Base-by-base conservation (phyloP, 2,888 invertebrate species). In the Plutella xylostella region DNA sequence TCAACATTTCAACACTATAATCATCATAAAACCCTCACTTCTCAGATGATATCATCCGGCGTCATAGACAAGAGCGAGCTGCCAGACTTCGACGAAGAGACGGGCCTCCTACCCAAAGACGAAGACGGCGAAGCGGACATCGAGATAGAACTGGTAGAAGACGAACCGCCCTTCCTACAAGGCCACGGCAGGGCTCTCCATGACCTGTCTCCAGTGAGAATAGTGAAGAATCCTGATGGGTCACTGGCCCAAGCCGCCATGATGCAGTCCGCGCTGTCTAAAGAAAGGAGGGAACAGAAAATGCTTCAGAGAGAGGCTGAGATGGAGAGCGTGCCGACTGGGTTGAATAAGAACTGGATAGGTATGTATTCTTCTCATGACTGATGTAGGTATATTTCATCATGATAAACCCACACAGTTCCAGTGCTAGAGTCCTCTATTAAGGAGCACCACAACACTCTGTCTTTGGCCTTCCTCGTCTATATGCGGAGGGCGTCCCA, bases 151-250 rank as follows among this genome's bases (percentile, higher is more conserved):
- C 85, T 99, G 47, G 98, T 98, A 0, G 99, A 99, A 74, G 99
- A 99, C 45, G 98, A 99, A 65, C 96, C 99, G 0, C 96, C 98
- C 0, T 99, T 99, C 77, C 84, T 99, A 1, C 90, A 93, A 48
- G 94, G 96, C n/a, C 92, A 97, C 67, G 97, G 97, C 0, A 85
- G 97, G 51, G 93, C 95, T 0, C 73, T 95, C 0, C 93, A 96
- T 53, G 97, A 98, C 67, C 85, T 98, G 3, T 96, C 96, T 46
- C 98, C 98, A 0, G 97, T 97, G 2, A 80, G 92, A 53, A 98
- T 98, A 53, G 96, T 98, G 0, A 98, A 98, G 83, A 99, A 99
- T 86, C 99, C 99, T 0, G 99, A 99, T 71, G 99, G 99, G 0
- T 98, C 98, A 0, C 76, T 99, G 18, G 98, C 98, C 0, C 99